A percentile compares a stretch with the other conserved stretches of the same genome.
Conservation (phyloP, 2,888 invertebrate genomes). For the Platerodrilus igneus region DNA sequence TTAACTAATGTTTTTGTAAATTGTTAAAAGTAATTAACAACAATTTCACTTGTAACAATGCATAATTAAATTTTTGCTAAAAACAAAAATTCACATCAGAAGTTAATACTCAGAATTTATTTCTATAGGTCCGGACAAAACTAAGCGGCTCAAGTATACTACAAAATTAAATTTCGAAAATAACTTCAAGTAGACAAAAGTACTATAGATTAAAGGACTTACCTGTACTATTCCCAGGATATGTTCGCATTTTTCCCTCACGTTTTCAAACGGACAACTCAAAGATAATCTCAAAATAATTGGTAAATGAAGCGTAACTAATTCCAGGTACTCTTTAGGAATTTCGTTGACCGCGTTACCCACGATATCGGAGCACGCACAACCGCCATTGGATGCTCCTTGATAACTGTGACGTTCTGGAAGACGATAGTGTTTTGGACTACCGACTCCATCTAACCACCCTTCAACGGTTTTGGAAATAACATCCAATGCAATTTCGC, state of each 20-base stretch:
- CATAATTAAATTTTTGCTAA: too few species aligned
- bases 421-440: constrained; percentile 47
- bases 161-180: too few species aligned
- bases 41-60: too few species aligned
- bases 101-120: too few species aligned
- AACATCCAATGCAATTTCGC: constrained; percentile 51
- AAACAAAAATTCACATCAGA: too few species aligned
- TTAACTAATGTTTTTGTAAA: too few species aligned
- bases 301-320: constrained; percentile 54
- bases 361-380: constrained; percentile 47
- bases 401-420: constrained; percentile 42
- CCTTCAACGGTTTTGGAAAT: constrained; percentile 53
- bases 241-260: constrained; percentile 55
- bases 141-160: too few species aligned
- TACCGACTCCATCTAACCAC: constrained; percentile 53
- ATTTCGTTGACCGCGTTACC: constrained; percentile 44
- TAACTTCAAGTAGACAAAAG: too few species aligned
- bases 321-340: constrained; percentile 51
- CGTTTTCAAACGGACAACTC: constrained; percentile 58
- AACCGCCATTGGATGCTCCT: constrained; percentile 42
- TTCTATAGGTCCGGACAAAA: too few species aligned
- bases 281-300: constrained; percentile 55
- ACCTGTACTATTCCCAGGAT: constrained; percentile 57
- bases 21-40: too few species aligned
- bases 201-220: too few species aligned